phyloP scores from a whole-genome alignment of 2,113 vertebrate genomes.

The Eupsittula cactorum region DNA sequence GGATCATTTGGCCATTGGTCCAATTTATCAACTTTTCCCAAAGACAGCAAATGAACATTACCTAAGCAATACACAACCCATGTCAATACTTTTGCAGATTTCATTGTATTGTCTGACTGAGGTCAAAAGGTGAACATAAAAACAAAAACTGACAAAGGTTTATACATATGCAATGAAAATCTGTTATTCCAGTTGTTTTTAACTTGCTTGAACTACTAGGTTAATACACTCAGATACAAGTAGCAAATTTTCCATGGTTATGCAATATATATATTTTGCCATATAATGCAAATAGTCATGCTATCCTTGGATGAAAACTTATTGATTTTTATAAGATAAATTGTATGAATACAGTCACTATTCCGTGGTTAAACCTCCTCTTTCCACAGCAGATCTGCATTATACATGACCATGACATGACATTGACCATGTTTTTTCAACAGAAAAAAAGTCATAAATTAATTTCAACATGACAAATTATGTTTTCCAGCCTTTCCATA shows the following conservation, averaged over 20 bases:
- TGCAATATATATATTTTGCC: not conserved
- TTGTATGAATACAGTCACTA: not conserved
- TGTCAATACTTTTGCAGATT: not conserved
- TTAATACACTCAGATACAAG: not conserved
- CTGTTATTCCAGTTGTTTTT: not conserved
- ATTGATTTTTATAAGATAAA: not conserved
- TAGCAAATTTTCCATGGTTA: not conserved
- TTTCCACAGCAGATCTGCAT: not conserved
- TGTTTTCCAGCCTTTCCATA: not conserved
- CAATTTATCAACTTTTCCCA: not conserved
- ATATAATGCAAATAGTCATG: not conserved
- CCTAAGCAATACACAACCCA: not conserved
- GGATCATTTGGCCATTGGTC: not conserved
- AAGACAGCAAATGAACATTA: not conserved
- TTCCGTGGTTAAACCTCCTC: not conserved
- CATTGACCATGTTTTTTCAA: not conserved
- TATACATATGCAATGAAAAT: not conserved
- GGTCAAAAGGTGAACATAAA: not conserved
- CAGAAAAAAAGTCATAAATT: not conserved
- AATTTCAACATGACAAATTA: not conserved
- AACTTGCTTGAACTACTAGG: not conserved
- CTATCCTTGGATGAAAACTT: not conserved
- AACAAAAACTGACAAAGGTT: not conserved
- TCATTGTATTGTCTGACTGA: not conserved
- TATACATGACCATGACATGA: too few relatives aligned